Evolutionary conservation across 2,888 invertebrate species (phyloP).

Genomic region (Cepaea hortensis): DNA sequence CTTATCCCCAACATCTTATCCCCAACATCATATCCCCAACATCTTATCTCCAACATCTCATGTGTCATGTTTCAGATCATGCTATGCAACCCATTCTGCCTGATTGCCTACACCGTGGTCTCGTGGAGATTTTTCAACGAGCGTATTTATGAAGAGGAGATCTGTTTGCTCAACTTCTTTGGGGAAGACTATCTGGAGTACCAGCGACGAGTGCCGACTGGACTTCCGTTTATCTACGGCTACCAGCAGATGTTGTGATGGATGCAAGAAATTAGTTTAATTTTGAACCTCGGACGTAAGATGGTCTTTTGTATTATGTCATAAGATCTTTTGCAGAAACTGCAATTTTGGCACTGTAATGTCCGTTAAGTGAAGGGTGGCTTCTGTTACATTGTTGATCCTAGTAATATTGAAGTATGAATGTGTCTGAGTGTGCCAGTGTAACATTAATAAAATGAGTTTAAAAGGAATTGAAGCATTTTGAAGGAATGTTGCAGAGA

Average conservation of each 20-base stretch:
- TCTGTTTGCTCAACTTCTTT: conserved; percentile 92
- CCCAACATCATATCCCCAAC: no score
- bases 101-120: conserved; percentile 86
- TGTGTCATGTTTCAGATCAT: conserved; percentile 81
- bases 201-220: conserved; percentile 88
- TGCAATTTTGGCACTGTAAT: no score
- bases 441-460: not conserved
- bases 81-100: conserved; percentile 91
- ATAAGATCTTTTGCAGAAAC: no score
- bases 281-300: not conserved
- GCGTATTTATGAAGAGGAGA: conserved; percentile 91
- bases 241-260: conserved; percentile 73
- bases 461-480: no score
- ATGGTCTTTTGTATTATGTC: no score
- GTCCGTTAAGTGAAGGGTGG: no score
- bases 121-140: conserved; percentile 95
- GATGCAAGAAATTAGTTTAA: not conserved
- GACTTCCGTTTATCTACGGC: conserved; percentile 91
- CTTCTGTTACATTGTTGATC: no score
- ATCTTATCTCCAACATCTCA: not conserved
- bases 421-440: not conserved
- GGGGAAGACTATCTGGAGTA: conserved; percentile 91
- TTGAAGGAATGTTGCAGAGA: no score
- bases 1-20: no score
- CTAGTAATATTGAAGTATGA: not conserved